Evolutionary conservation across 2,888 invertebrate genomes (phyloP), one percentile per base, ranked within the genome.

Genomic region (Acleris cristana): DNA sequence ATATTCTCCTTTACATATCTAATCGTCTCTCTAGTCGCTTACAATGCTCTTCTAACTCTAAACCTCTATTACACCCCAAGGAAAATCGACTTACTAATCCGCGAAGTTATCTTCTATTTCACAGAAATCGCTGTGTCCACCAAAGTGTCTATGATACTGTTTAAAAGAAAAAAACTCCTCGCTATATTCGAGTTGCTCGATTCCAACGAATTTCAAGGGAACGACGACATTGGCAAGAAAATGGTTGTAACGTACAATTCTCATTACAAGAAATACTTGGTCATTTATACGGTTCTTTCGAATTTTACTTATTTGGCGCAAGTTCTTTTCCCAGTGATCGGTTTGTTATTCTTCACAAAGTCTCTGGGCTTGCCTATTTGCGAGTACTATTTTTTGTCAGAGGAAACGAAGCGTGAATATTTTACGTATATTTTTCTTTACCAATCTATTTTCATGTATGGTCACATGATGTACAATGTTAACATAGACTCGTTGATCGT

Each of bases 401-500:
- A 85, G 14, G 79, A 86, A 55, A 26, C 76, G 5, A 75, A 85
- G 23, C 69, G 79, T 5, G 72, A 75, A 2, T 84, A 86, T 76
- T 89, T 84, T 69, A 30, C 71, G 21, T 75, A 77, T 64, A 85
- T 76, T 77, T 88, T 76, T 40, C 56, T 85, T 40, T 91, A 89
- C 68, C 89, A 90, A 72, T 76, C 84, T 2, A 55, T 83, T 18
- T 86, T 88, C 0, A 85, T 89, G 70, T 89, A 85, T 59, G 83
- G 79, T 0, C 89, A 90, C 64, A 87, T 90, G 90, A 81, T 76
- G 61, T 89, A 86, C 62, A 88, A 88, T 65, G 75, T 85, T 0
- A 85, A 80, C 51, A 74, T 83, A 4, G 90, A 90, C 74, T 73
- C 85, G 0, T 81, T 90, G 60, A 82, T 85, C 14, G 79, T 82